Percentiles rank a stretch among this genome's conserved stretches.
Conservation (phyloP, 1,140 invertebrate genomes). For the Brachionus calyciflorus region DNA sequence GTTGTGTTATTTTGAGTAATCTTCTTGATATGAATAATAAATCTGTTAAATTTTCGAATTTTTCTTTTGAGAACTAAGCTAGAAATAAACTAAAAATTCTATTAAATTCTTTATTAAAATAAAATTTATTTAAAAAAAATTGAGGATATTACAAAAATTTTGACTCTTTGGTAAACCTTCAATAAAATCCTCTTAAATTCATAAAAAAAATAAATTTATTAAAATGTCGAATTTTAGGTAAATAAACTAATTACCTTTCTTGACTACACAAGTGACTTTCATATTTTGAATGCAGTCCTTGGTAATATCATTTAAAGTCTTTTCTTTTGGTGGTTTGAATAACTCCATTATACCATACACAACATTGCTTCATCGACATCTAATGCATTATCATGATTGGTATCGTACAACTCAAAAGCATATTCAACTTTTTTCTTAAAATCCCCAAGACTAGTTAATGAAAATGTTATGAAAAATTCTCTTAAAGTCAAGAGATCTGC, state of each 20-base stretch:
- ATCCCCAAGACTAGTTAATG: background rate
- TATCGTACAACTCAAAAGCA: conserved; percentile 31
- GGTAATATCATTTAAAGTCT: background rate
- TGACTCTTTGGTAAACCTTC: background rate
- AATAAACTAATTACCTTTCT: background rate
- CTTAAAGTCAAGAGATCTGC: background rate
- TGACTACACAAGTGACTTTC: background rate
- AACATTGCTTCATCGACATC: background rate
- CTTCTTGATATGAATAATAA: too few species aligned
- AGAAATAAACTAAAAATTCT: too few species aligned
- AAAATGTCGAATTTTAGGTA: too few species aligned
- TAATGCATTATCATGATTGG: background rate
- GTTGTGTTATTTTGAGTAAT: too few species aligned
- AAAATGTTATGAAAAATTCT: conserved; percentile 35
- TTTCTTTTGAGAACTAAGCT: too few species aligned
- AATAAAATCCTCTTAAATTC: background rate
- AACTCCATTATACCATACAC: conserved; percentile 34
- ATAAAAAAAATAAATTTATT: too few species aligned
- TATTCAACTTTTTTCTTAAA: conserved; percentile 24
- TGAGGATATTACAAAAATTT: background rate
- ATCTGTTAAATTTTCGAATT: too few species aligned
- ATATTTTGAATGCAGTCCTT: conserved; percentile 10
- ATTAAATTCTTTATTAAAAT: too few species aligned
- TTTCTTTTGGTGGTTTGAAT: conserved; percentile 7
- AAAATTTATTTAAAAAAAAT: background rate